These are phyloP conservation scores for Pharmacophagus antenor DNA, from an alignment of 2,888 invertebrate genomes.

Conservation along the genomic window DNA sequence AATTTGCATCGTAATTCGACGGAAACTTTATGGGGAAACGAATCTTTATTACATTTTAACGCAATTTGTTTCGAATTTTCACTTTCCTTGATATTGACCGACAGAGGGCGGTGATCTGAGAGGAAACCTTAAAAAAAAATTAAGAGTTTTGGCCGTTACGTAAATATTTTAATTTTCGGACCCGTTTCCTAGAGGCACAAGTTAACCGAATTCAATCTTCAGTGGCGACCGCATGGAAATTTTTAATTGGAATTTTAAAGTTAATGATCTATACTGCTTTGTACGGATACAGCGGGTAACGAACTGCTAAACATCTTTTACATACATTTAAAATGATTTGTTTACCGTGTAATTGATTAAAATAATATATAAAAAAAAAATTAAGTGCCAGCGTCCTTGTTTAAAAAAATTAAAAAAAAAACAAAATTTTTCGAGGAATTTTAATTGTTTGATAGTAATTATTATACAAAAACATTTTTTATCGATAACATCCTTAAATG, in stretches of 20 bases:
- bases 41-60: conserved; percentile 79
- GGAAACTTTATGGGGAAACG: conserved; percentile 77
- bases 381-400: no score
- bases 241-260: background rate
- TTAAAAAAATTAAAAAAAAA: no score
- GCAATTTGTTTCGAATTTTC: conserved; percentile 77
- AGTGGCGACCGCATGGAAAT: background rate
- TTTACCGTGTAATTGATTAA: no score
- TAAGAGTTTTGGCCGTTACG: conserved; percentile 3
- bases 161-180: conserved; percentile 2
- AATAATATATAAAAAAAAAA: no score
- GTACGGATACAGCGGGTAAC: background rate
- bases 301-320: background rate
- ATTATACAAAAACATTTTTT: no score
- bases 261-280: background rate
- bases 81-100: conserved; percentile 55
- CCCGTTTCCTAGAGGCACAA: background rate
- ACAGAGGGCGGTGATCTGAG: conserved; percentile 11
- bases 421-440: no score
- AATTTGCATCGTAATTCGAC: conserved; percentile 77
- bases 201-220: background rate
- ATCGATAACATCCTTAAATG: no score
- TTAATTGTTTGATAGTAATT: no score
- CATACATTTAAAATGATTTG: no score
- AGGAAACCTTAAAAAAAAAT: conserved; percentile 17